A percentile compares a stretch with the other conserved stretches of the same genome.
Evolutionary conservation across 2,797 vertebrate genomes (phyloP).

Genomic region (Sebastes reedi): DNA sequence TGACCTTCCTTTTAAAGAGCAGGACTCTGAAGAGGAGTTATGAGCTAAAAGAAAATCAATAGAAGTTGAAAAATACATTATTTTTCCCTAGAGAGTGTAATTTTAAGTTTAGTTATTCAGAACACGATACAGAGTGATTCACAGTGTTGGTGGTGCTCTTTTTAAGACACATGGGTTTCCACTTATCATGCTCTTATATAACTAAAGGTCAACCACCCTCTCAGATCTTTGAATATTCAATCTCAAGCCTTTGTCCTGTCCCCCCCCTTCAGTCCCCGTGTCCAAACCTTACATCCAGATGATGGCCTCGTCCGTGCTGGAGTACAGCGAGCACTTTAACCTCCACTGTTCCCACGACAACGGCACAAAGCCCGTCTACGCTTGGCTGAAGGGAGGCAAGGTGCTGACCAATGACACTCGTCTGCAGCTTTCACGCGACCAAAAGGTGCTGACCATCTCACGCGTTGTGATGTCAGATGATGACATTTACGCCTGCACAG

Average conservation of each 20-base stretch:
- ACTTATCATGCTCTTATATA: neutral
- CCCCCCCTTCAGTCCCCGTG: conserved; percentile 86
- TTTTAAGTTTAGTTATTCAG: conserved; percentile 1
- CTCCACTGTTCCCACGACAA: conserved; percentile 95
- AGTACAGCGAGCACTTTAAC: conserved; percentile 92
- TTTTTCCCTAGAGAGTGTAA: conserved; percentile 1
- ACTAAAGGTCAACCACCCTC: neutral
- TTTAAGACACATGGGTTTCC: neutral
- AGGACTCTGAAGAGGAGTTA: conserved; percentile 4
- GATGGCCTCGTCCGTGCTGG: conserved; percentile 93
- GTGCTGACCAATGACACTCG: conserved; percentile 91
- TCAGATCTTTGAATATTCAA: neutral
- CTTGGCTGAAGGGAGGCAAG: conserved; percentile 93
- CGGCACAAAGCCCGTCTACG: conserved; percentile 93
- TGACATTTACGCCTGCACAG: conserved; percentile 90
- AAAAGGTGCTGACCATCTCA: conserved; percentile 93
- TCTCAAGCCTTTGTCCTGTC: conserved; percentile 16
- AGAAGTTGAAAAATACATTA: conserved; percentile 21
- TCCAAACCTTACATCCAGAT: conserved; percentile 93
- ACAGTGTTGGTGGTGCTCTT: conserved; percentile 12
- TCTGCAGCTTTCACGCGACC: conserved; percentile 91
- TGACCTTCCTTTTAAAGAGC: neutral
- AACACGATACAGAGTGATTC: conserved; percentile 16
- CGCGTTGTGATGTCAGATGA: conserved; percentile 93
- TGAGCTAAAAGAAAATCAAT: conserved; percentile 21